These are phyloP conservation scores for Pseudorhombus dupliciocellatus DNA, from an alignment of 2,113 vertebrate genomes.

Conservation along the genomic window DNA sequence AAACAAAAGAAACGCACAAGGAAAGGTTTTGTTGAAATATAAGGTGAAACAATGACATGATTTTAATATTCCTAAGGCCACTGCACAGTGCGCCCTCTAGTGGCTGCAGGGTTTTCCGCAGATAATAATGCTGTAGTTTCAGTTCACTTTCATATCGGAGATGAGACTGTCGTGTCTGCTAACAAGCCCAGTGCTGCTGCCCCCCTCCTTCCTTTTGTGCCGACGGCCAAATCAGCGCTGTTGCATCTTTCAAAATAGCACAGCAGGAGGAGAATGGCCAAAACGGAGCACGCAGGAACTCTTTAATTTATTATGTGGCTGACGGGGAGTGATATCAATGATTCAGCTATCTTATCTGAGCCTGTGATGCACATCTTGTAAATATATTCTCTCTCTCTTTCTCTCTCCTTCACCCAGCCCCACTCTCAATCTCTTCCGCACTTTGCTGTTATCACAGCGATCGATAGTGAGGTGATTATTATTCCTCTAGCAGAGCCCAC, in stretches of 20 bases:
- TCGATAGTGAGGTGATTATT: constrained; percentile 77
- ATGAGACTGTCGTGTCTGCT: constrained; percentile 41
- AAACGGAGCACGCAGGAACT: constrained; percentile 62
- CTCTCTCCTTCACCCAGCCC: constrained; percentile 23
- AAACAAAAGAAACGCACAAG: too few species aligned
- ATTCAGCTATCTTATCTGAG: constrained; percentile 68
- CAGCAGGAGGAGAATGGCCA: constrained; percentile 55
- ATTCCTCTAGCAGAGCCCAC: constrained; percentile 70
- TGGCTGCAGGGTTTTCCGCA: not conserved
- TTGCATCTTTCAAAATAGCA: constrained; percentile 72
- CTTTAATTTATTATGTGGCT: constrained; percentile 68
- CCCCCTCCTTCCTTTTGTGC: constrained; percentile 48
- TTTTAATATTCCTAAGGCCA: not conserved
- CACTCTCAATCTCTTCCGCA: constrained; percentile 59
- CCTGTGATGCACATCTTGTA: constrained; percentile 64
- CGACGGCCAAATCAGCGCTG: constrained; percentile 57
- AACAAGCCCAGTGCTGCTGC: constrained; percentile 31
- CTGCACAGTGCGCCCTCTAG: not conserved
- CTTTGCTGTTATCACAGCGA: constrained; percentile 68
- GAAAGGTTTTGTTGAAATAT: not conserved
- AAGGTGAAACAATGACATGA: not conserved
- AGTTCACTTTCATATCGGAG: constrained; percentile 7
- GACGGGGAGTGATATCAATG: constrained; percentile 62
- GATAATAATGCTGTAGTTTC: constrained; percentile 26
- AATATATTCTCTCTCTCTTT: constrained; percentile 51